Evolutionary conservation across 2,888 invertebrate genomes (phyloP), one percentile per base, ranked within the genome.

Genomic region (Torymus texanus): DNA sequence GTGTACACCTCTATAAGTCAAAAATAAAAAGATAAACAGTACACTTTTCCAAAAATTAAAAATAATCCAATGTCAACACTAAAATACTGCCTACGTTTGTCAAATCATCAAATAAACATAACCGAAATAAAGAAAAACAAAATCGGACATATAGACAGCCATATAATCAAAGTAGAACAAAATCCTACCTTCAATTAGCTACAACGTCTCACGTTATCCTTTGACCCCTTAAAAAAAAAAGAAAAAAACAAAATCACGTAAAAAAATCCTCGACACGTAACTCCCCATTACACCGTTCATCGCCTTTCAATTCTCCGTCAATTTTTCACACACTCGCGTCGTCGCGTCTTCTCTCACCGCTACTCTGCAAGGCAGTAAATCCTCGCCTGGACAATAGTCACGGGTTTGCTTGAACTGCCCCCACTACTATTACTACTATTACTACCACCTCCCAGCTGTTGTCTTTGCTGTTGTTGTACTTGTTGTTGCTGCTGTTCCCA

Each of bases 381-480:
- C 70, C 82, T 72, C 41, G 82, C 82, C 61, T 82, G 78, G 74
- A 82, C 82, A 71, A 82, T 82, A 78, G 82, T 82, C 80, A 80
- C 75, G 70, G 80, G 82, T 62, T 82, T 82, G 67, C 29, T 75
- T 24, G 61, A 11, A 67, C 73, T 81, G 67, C 8, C 8, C 41
- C 41, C 41, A 41, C 4, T 5, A 29, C 29, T 29, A 5, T 3
- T 29, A 5, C 29, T 29, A 29, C 29, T 29, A 29, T 8, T 41
- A 41, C 41, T 41, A 41, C 41, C 10, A 41, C 41, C 8, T 65
- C n/a, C n/a, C n/a, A n/a, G 73, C 53, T 80, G 78, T 13, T 70
- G 74, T n/a, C n/a, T n/a, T n/a, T 65, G 73, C 53, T 80, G 78
- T 13, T 70, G 74, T n/a, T 70, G 70, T 11, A 12, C 0, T 59